Base-by-base conservation (phyloP, 2,113 vertebrate species). In the Eulacestoma nigropectus region DNA sequence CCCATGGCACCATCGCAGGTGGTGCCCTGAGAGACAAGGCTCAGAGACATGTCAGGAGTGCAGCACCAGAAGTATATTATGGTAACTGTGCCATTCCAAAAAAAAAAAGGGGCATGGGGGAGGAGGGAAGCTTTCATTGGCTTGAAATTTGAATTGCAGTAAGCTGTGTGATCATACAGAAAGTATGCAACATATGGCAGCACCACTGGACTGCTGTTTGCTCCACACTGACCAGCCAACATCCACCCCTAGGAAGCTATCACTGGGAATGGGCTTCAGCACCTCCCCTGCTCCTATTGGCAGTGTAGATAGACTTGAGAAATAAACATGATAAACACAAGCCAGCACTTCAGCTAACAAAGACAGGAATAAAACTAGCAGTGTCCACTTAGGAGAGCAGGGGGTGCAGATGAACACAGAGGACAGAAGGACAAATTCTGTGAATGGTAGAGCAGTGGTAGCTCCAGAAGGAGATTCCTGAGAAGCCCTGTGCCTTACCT, bases 1-100 rank as follows among this genome's bases (percentile, higher is more conserved):
- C 1, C 2, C 1, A 0, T 4, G 1, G 6, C 8, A 25, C 37
- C 30, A 39, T 4, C 9, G 10, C 3, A 1, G 6, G 11, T 42
- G 15, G 5, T 69, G 19, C 9, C 57, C 44, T 9, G 3, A 29
- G 26, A 67, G 11, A 41, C 26, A 41, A 35, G 19, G 25, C 39
- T 86, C 47, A 72, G 62, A 53, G 11, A 35, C 14, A 12, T 1
- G 0, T 33, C 1, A 4, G 49, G 10, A 80, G 10, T n/a, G 17
- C 20, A 55, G 37, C 39, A 68, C 15, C 10, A 13, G 4, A 53
- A 46, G 10, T 9, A 6, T 42, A 14, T 70, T 41, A 70, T 13
- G 13, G 15, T 32, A 72, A 39, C 9, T 29, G 23, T 56, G 15
- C 26, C 55, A 26, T 56, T 46, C n/a, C 3, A 9, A 22, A 8